Conservation (phyloP, 2,113 vertebrate genomes). For the Hiodon tergisus region DNA sequence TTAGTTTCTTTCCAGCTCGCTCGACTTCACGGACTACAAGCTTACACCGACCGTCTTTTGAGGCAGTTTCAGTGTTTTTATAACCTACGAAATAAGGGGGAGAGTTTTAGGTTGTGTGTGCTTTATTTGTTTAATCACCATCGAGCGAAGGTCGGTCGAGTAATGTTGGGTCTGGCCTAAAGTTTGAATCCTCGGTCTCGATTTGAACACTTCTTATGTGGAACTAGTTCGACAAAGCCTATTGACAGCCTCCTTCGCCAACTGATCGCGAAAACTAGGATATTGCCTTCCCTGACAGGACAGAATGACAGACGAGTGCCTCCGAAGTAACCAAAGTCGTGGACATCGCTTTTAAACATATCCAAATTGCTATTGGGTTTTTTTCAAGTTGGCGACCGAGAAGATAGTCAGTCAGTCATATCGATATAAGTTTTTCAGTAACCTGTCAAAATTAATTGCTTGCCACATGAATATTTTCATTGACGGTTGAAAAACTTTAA, state of each 20-base stretch:
- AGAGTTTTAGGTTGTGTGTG: neutral
- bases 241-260: neutral
- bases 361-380: neutral
- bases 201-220: conserved; percentile 7
- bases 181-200: conserved; percentile 24
- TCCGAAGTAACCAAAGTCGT: conserved; percentile 1
- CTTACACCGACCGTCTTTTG: neutral
- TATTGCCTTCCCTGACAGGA: neutral
- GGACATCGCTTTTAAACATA: neutral
- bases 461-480: conserved; percentile 9
- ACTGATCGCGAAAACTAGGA: neutral
- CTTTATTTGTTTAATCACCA: conserved; percentile 12
- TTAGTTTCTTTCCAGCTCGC: neutral
- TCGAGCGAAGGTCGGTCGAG: conserved; percentile 24
- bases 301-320: conserved; percentile 6
- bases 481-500: conserved; percentile 8
- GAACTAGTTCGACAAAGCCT: neutral
- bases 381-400: neutral
- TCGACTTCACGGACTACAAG: neutral
- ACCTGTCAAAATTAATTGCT: neutral
- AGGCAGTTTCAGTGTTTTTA: neutral
- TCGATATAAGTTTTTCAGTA: neutral
- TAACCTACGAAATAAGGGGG: neutral
- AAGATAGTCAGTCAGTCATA: neutral
- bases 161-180: conserved; percentile 19